Evolutionary conservation across 2,113 vertebrate genomes (phyloP).

Genomic region (Gymnocephalus cernua): DNA sequence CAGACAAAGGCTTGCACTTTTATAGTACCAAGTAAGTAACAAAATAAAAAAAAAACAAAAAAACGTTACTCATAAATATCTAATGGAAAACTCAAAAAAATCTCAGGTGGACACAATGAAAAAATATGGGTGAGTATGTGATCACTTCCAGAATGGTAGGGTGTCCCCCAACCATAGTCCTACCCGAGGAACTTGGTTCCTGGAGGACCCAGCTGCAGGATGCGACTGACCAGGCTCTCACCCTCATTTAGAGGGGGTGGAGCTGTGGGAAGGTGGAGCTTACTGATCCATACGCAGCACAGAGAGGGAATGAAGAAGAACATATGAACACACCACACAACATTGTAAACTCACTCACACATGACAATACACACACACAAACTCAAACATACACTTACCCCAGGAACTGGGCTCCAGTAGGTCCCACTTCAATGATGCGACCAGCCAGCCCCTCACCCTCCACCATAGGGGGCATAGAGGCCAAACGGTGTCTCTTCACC

Average conservation of each 20-base stretch:
- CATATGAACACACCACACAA: conserved; percentile 83
- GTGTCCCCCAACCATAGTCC: conserved; percentile 82
- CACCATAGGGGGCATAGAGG: conserved; percentile 98
- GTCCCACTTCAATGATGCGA: conserved; percentile 95
- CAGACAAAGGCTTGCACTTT: neutral
- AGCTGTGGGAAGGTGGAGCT: conserved; percentile 99
- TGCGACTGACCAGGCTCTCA: conserved; percentile 99
- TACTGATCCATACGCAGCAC: conserved; percentile 98
- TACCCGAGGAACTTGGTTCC: conserved; percentile 99
- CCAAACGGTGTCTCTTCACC: conserved; percentile 96
- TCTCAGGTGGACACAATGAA: conserved; percentile 19
- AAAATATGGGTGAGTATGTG: conserved; percentile 38
- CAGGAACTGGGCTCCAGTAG: conserved; percentile 97
- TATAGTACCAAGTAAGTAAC: neutral
- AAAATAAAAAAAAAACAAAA: neutral
- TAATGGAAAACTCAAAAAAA: conserved; percentile 8
- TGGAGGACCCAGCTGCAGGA: conserved; percentile 99
- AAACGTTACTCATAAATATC: neutral
- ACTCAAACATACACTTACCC: conserved; percentile 86
- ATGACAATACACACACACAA: neutral
- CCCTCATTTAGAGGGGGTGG: conserved; percentile 99
- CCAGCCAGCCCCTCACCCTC: conserved; percentile 96
- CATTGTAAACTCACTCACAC: conserved; percentile 41
- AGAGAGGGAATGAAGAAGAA: conserved; percentile 89
- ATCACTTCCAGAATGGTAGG: conserved; percentile 53